Evolutionary conservation across 1,140 invertebrate species (phyloP).

Genomic region (Argopecten irradians): DNA sequence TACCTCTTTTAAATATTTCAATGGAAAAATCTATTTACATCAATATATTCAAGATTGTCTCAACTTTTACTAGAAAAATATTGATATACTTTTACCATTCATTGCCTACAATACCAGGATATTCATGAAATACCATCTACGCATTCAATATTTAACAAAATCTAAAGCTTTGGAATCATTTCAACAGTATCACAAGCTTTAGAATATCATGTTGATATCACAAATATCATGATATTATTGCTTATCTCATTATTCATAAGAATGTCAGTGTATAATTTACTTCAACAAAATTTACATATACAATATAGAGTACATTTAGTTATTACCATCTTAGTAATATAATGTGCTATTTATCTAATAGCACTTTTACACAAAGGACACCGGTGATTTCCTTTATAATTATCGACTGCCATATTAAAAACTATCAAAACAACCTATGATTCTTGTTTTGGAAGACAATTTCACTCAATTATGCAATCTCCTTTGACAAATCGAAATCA

Average conservation of each 20-base stretch:
- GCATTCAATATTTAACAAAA: background rate
- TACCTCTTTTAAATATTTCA: background rate
- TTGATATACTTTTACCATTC: background rate
- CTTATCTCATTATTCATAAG: background rate
- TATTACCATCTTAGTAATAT: background rate
- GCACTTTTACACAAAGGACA: background rate
- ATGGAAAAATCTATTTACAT: background rate
- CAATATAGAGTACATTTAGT: background rate
- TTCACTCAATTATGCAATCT: no score
- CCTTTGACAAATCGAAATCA: no score
- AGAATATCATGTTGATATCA: slow-evolving; percentile 12
- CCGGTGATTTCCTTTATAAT: background rate
- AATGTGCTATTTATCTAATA: background rate
- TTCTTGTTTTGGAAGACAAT: background rate
- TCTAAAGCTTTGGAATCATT: background rate
- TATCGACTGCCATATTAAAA: background rate
- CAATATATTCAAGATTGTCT: background rate
- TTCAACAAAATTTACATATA: slow-evolving; percentile 11
- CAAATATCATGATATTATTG: background rate
- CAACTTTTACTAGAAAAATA: background rate
- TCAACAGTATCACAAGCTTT: slow-evolving; percentile 6
- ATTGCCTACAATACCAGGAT: background rate
- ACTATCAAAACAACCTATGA: background rate
- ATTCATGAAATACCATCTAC: background rate
- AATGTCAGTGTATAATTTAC: background rate